Conservation (phyloP, 2,888 invertebrate genomes). For the Rotaria socialis region DNA sequence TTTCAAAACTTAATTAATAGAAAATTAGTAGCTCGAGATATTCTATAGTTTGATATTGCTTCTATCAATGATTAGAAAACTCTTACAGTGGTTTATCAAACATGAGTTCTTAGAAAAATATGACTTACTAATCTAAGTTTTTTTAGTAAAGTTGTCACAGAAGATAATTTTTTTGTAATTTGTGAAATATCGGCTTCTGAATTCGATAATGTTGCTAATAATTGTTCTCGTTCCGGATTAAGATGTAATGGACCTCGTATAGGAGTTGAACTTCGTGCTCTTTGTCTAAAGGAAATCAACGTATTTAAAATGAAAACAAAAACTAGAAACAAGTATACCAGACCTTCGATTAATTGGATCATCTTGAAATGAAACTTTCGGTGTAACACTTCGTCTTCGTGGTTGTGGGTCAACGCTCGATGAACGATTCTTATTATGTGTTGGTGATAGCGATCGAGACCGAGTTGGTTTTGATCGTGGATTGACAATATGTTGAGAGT, state of each 20-base stretch:
- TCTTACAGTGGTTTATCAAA: too few relatives aligned
- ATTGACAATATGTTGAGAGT: not conserved
- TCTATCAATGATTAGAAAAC: too few relatives aligned
- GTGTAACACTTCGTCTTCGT: not conserved
- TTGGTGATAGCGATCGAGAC: not conserved
- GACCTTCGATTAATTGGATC: not conserved
- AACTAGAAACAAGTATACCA: not conserved
- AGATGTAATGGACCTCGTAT: not conserved
- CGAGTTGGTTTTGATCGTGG: not conserved
- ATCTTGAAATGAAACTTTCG: constrained; percentile 12
- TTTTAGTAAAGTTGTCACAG: not conserved
- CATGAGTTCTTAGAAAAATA: not conserved
- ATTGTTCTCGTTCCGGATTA: constrained; percentile 20
- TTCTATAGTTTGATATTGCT: too few relatives aligned
- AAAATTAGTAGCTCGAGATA: too few relatives aligned
- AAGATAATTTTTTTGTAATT: not conserved
- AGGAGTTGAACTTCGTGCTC: constrained; percentile 25
- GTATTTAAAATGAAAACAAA: not conserved
- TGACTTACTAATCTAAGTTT: not conserved
- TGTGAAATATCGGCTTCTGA: constrained; percentile 22
- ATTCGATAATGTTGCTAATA: not conserved
- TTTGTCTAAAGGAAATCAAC: not conserved
- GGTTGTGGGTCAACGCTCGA: not conserved
- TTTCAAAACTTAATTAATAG: too few relatives aligned
- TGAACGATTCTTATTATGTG: not conserved